These are phyloP conservation scores for Nycteola revayana DNA, from an alignment of 2,888 invertebrate genomes.

Conservation along the genomic window DNA sequence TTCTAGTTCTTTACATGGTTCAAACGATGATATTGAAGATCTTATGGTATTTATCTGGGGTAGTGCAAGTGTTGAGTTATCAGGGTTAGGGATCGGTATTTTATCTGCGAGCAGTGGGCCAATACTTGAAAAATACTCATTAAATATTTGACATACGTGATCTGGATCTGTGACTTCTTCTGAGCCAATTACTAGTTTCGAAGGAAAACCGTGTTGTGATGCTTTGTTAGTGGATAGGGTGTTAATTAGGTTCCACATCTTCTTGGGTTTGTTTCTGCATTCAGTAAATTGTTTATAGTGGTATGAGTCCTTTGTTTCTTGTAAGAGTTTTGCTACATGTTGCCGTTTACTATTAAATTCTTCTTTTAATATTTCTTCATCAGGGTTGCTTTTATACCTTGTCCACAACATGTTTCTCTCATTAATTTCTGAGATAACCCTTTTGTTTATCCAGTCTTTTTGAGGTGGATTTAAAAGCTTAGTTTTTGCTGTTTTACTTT, in stretches of 20 bases:
- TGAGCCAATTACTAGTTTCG: not conserved
- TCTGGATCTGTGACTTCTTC: not conserved
- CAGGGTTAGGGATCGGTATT: not conserved
- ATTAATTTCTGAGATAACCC: not conserved
- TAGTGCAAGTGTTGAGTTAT: not conserved
- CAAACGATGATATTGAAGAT: not conserved
- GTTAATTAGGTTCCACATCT: conserved; percentile 4
- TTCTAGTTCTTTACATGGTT: not conserved
- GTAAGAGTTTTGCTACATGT: not conserved
- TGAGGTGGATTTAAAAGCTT: conserved; percentile 1
- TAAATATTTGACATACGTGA: not conserved
- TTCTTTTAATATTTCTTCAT: not conserved
- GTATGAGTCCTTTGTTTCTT: not conserved
- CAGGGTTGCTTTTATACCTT: not conserved
- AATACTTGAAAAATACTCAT: not conserved
- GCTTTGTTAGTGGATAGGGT: not conserved
- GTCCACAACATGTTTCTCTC: not conserved
- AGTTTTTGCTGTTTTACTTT: not conserved
- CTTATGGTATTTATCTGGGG: not conserved
- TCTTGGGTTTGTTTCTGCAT: not conserved
- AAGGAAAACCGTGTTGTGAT: not conserved
- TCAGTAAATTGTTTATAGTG: not conserved
- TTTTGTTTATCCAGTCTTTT: no score
- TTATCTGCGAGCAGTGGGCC: not conserved
- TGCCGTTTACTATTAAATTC: not conserved